These are phyloP conservation scores for Proctacanthus coquilletti DNA, from an alignment of 1,140 invertebrate species.

Conservation along the genomic window DNA sequence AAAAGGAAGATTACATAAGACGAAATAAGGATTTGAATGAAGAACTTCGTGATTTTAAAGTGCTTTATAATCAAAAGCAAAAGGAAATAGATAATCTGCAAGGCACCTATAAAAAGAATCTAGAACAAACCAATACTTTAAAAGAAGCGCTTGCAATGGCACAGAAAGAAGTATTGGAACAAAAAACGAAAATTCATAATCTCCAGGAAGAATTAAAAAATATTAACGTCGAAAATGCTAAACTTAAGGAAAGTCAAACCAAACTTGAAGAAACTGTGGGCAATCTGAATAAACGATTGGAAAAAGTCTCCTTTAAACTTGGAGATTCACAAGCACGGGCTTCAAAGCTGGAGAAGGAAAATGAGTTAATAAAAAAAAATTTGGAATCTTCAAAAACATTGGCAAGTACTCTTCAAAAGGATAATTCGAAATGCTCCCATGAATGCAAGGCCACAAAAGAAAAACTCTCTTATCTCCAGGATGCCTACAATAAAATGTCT, in stretches of 20 bases:
- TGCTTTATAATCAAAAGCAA: too few species aligned
- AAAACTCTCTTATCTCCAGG: background rate
- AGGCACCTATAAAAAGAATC: too few species aligned
- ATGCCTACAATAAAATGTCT: background rate
- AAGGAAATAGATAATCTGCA: too few species aligned
- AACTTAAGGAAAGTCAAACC: background rate
- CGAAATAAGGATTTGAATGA: too few species aligned
- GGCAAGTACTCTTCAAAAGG: background rate
- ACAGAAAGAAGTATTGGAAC: conserved; percentile 3
- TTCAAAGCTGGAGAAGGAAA: background rate
- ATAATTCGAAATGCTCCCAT: background rate
- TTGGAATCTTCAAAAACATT: background rate
- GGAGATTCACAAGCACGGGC: background rate
- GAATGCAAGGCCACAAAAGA: background rate
- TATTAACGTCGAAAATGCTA: background rate
- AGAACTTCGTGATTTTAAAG: too few species aligned
- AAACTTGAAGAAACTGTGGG: background rate
- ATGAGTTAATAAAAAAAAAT: background rate
- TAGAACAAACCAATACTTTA: too few species aligned
- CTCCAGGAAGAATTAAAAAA: conserved; percentile 2
- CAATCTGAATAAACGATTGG: background rate
- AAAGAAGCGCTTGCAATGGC: too few species aligned
- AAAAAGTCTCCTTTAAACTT: background rate
- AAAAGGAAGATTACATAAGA: too few species aligned
- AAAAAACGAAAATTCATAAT: conserved; percentile 3